Conservation (phyloP, 2,113 vertebrate species). For the Proteles cristata region DNA sequence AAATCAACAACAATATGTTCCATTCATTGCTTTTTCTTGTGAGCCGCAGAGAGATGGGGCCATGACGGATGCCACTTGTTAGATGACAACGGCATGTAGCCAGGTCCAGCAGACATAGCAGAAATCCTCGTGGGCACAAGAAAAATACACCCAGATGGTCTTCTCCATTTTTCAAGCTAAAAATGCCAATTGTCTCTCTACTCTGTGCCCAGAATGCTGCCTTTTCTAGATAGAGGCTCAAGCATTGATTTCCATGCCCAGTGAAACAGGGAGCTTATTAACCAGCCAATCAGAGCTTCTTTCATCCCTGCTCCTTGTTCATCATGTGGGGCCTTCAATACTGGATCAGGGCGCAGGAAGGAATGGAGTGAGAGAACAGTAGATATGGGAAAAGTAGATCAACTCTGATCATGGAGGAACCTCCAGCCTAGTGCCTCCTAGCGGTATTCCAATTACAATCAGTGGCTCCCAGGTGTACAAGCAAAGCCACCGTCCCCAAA, state of each 20-base stretch:
- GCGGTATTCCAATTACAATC: background rate
- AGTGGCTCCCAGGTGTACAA: background rate
- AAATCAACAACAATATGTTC: background rate
- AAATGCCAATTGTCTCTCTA: background rate
- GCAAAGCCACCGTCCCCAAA: background rate
- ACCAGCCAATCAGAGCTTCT: background rate
- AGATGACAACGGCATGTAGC: constrained; percentile 50
- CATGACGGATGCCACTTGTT: constrained; percentile 38
- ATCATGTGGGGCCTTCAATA: background rate
- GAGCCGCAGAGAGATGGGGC: background rate
- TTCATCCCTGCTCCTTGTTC: background rate
- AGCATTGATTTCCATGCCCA: background rate
- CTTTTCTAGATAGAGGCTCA: background rate
- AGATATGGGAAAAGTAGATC: background rate
- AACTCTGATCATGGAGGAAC: background rate
- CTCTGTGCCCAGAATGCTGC: background rate
- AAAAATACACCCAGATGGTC: constrained; percentile 34
- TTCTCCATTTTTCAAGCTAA: constrained; percentile 33
- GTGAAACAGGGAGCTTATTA: background rate
- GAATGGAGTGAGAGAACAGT: background rate
- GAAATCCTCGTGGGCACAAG: constrained; percentile 29
- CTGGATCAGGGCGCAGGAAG: background rate
- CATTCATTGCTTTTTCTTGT: background rate
- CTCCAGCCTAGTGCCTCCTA: background rate
- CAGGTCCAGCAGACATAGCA: constrained; percentile 28